phyloP scores from a whole-genome alignment of 2,113 vertebrate species.

The Chionis minor region DNA sequence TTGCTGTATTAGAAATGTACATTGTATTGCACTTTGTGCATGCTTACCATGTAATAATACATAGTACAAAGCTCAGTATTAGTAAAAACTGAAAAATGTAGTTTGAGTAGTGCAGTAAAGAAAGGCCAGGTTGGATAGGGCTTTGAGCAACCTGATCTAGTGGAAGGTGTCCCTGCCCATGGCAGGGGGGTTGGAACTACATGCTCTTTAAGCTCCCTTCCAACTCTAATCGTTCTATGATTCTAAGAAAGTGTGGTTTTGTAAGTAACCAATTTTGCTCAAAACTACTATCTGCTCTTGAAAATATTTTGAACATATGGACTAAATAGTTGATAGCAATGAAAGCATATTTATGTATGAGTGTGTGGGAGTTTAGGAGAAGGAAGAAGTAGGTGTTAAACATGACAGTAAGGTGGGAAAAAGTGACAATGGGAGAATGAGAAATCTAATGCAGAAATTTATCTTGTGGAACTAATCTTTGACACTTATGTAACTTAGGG shows the following conservation, averaged over 20 bases:
- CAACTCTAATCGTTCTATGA: too few relatives aligned
- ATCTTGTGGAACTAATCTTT: neutral
- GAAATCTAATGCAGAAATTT: neutral
- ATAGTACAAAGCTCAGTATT: neutral
- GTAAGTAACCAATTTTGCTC: neutral
- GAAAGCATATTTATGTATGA: conserved; percentile 3
- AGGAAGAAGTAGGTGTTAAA: conserved; percentile 35
- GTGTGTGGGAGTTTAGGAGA: conserved; percentile 27
- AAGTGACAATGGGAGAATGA: conserved; percentile 28
- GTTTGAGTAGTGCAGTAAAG: neutral
- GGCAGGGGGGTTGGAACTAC: too few relatives aligned
- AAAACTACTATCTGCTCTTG: neutral
- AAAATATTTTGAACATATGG: conserved; percentile 14
- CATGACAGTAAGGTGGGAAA: conserved; percentile 37
- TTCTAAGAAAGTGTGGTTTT: neutral
- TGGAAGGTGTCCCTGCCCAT: too few relatives aligned
- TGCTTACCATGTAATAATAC: neutral
- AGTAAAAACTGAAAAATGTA: neutral
- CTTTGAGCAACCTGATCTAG: too few relatives aligned
- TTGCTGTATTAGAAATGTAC: neutral
- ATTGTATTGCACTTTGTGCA: neutral
- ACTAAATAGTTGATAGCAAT: neutral
- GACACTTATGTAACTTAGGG: neutral
- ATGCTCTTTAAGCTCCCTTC: too few relatives aligned
- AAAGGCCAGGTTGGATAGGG: neutral